Evolutionary conservation across 2,113 vertebrate species (phyloP).

Genomic region (Stigmatopora nigra): DNA sequence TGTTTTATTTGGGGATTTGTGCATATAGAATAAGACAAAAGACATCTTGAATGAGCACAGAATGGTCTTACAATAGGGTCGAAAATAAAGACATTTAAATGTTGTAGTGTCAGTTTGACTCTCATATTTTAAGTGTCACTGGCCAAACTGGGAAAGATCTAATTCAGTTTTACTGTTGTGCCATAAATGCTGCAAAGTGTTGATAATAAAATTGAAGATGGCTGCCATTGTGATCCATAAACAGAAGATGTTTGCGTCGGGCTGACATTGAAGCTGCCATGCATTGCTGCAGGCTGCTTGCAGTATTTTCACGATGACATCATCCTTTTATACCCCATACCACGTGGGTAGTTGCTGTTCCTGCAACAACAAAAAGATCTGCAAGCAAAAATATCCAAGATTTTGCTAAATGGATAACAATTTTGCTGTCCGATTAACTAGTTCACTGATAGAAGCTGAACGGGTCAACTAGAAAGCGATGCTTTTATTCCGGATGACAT

Average conservation of each 20-base stretch:
- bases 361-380: constrained; percentile 23
- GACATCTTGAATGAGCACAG: constrained; percentile 40
- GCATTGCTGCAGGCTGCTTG: constrained; percentile 60
- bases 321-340: constrained; percentile 53
- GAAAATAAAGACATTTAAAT: constrained; percentile 43
- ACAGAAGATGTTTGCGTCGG: background rate
- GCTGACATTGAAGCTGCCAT: constrained; percentile 36
- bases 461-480: background rate
- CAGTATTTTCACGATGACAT: constrained; percentile 72
- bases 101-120: constrained; percentile 17
- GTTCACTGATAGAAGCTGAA: background rate
- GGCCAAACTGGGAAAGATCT: no score
- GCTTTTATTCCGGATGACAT: constrained; percentile 30
- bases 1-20: constrained; percentile 47
- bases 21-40: constrained; percentile 37
- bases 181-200: no score
- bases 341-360: constrained; percentile 42
- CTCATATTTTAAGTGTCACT: background rate
- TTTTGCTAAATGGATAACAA: background rate
- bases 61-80: constrained; percentile 34
- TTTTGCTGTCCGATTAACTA: background rate
- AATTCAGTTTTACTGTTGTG: no score
- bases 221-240: background rate
- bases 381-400: background rate
- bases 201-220: background rate